A percentile compares a stretch with the other conserved stretches of the same genome.
phyloP scores from a whole-genome alignment of 2,888 invertebrate genomes.

The Apodemia duryi region DNA sequence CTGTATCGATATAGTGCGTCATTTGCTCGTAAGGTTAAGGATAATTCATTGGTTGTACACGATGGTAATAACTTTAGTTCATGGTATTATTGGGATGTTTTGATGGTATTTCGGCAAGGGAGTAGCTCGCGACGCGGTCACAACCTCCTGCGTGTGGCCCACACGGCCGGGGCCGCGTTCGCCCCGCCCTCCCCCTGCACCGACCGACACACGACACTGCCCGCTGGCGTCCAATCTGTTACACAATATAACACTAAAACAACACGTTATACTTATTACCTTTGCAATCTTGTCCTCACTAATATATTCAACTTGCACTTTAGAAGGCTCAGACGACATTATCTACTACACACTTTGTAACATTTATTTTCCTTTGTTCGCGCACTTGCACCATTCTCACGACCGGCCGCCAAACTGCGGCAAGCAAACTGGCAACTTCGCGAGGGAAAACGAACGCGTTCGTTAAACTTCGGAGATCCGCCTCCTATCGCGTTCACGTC shows the following conservation, averaged over 20 bases:
- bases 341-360: constrained; percentile 69
- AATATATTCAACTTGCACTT: constrained; percentile 73
- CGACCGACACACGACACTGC: constrained; percentile 69
- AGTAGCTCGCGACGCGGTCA: constrained; percentile 78
- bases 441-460: constrained; percentile 54
- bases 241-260: constrained; percentile 68
- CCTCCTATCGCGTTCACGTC: constrained; percentile 73
- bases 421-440: constrained; percentile 58
- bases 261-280: constrained; percentile 63
- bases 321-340: constrained; percentile 75
- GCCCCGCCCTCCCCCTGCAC: constrained; percentile 80
- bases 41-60: neutral
- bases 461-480: constrained; percentile 73
- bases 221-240: constrained; percentile 73
- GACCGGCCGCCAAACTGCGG: constrained; percentile 77
- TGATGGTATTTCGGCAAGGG: constrained; percentile 64
- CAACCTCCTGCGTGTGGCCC: constrained; percentile 81
- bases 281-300: constrained; percentile 70
- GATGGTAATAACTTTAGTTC: neutral
- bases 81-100: constrained; percentile 19
- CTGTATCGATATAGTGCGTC: constrained; percentile 2
- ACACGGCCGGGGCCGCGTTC: constrained; percentile 75
- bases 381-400: constrained; percentile 73
- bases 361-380: constrained; percentile 71
- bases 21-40: constrained; percentile 3